Evolutionary conservation across 2,888 invertebrate species (phyloP).

Genomic region (Tupiocoris notatus): DNA sequence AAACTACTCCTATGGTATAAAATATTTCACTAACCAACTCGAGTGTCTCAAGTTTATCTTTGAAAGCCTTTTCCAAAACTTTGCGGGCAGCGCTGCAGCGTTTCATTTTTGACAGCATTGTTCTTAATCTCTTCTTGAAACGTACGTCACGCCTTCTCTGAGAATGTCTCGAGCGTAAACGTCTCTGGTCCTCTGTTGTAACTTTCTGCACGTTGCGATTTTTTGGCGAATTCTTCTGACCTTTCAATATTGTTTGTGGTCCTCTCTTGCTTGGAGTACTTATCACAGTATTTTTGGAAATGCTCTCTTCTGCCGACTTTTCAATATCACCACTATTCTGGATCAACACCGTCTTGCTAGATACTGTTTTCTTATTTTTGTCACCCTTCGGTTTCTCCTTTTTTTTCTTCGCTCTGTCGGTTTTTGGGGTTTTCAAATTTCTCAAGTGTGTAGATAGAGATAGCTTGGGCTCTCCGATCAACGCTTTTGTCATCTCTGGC

Average conservation of each 20-base stretch:
- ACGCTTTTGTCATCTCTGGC: constrained; percentile 24
- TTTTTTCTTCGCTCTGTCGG: constrained; percentile 7
- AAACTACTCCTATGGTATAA: too few relatives aligned
- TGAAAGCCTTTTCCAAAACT: constrained; percentile 29
- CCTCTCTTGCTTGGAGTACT: background rate
- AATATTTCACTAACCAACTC: constrained; percentile 17
- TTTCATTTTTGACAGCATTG: constrained; percentile 16
- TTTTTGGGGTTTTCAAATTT: constrained; percentile 18
- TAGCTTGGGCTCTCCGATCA: constrained; percentile 25
- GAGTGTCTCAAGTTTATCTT: constrained; percentile 28
- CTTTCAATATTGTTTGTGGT: background rate
- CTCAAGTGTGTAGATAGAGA: constrained; percentile 19
- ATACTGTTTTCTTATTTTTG: background rate
- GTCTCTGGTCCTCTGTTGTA: constrained; percentile 9
- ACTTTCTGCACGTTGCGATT: background rate
- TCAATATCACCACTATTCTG: background rate
- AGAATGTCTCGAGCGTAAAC: constrained; percentile 11
- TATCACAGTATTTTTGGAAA: background rate
- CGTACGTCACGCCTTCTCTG: constrained; percentile 20
- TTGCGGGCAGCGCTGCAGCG: background rate
- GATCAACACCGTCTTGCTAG: background rate
- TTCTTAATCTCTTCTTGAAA: constrained; percentile 25
- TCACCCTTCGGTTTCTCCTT: constrained; percentile 1
- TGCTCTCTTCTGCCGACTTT: background rate
- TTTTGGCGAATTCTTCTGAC: background rate